Conservation (phyloP, 2,797 vertebrate genomes). For the Pangasius krempfi region DNA sequence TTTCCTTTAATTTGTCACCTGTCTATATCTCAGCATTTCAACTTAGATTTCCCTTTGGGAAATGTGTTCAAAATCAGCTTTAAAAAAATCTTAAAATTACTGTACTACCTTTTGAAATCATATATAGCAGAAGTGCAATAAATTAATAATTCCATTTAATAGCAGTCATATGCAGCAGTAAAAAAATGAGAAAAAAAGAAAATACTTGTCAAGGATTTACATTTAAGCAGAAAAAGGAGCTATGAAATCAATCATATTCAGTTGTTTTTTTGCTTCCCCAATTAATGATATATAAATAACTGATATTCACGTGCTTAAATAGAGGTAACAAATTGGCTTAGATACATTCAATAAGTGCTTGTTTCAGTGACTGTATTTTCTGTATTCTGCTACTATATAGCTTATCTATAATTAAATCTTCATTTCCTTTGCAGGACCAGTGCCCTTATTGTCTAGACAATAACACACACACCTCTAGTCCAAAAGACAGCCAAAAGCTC, state of each 20-base stretch:
- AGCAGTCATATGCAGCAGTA: neutral
- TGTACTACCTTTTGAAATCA: neutral
- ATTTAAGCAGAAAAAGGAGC: neutral
- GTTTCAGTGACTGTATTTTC: neutral
- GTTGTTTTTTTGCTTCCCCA: neutral
- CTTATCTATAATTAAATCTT: neutral
- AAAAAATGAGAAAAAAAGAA: neutral
- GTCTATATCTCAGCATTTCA: neutral
- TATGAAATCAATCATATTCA: neutral
- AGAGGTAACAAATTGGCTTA: neutral
- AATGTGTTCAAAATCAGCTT: neutral
- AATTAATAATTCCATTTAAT: neutral
- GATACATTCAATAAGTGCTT: neutral
- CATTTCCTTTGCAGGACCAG: conserved; percentile 20
- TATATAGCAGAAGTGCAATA: neutral
- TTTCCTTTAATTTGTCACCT: neutral
- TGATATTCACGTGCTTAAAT: neutral
- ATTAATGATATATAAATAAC: neutral
- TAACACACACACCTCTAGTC: conserved; percentile 24
- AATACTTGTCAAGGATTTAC: neutral
- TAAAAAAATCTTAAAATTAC: neutral
- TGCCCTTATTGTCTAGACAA: conserved; percentile 45
- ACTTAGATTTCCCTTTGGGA: neutral
- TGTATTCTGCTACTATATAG: neutral
- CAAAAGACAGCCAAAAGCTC: neutral